A percentile compares a stretch with the other conserved stretches of the same genome.
Conservation (phyloP, 1,140 invertebrate genomes). For the Drosophila athabasca region DNA sequence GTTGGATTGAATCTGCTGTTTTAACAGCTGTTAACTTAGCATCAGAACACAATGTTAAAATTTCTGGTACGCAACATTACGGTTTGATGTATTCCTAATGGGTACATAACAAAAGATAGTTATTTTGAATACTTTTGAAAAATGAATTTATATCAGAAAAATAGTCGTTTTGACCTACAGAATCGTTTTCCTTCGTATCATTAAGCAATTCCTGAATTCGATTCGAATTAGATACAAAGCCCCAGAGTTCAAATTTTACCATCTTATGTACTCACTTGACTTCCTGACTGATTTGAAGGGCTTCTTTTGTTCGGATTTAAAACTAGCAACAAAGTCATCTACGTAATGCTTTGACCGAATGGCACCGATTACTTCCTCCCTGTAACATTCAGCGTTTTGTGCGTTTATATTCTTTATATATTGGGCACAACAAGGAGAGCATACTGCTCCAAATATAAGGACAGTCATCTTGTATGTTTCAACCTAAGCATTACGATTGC, state of each 20-base stretch:
- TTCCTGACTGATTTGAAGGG: slow-evolving; percentile 41
- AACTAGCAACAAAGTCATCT: slow-evolving; percentile 80
- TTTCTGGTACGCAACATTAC: no score
- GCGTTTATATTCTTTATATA: slow-evolving; percentile 79
- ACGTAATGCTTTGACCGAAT: slow-evolving; percentile 76
- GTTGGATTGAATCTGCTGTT: no score
- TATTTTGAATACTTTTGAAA: no score
- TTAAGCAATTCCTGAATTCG: neutral
- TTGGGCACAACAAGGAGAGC: slow-evolving; percentile 66
- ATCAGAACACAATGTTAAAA: no score
- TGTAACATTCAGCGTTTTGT: slow-evolving; percentile 15
- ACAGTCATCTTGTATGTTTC: slow-evolving; percentile 28
- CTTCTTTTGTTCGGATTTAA: slow-evolving; percentile 44
- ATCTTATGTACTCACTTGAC: slow-evolving; percentile 11
- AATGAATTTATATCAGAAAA: no score
- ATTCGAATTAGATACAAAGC: neutral
- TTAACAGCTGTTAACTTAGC: no score
- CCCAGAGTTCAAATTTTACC: neutral
- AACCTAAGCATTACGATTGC: neutral
- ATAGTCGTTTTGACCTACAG: no score
- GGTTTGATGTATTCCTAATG: no score
- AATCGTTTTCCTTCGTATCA: no score
- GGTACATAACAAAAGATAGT: no score
- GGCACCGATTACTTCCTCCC: slow-evolving; percentile 53
- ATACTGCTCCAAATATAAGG: slow-evolving; percentile 72